A percentile compares a stretch with the other conserved stretches of the same genome.
Evolutionary conservation across 2,113 vertebrate species (phyloP).

Genomic region (human): GRCh38 chr20:6323001-6323500

Average conservation of each 20-base stretch:
- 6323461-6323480: not conserved
- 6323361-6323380: no score
- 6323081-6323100: constrained; percentile 18
- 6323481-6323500: not conserved
- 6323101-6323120: not conserved
- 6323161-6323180: not conserved
- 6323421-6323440: not conserved
- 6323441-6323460: not conserved
- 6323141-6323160: not conserved
- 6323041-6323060: constrained; percentile 15
- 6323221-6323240: not conserved
- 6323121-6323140: not conserved
- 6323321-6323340: not conserved
- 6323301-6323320: not conserved
- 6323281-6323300: not conserved
- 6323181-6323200: not conserved
- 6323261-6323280: not conserved
- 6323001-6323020: not conserved
- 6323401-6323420: not conserved
- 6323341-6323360: no score
- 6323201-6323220: not conserved
- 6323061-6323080: constrained; percentile 25
- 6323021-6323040: constrained; percentile 57
- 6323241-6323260: not conserved
- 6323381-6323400: no score